Evolutionary conservation across 2,797 vertebrate genomes (phyloP), one percentile per base, ranked within the genome.

Genomic region (Sebastolobus altivelis): DNA sequence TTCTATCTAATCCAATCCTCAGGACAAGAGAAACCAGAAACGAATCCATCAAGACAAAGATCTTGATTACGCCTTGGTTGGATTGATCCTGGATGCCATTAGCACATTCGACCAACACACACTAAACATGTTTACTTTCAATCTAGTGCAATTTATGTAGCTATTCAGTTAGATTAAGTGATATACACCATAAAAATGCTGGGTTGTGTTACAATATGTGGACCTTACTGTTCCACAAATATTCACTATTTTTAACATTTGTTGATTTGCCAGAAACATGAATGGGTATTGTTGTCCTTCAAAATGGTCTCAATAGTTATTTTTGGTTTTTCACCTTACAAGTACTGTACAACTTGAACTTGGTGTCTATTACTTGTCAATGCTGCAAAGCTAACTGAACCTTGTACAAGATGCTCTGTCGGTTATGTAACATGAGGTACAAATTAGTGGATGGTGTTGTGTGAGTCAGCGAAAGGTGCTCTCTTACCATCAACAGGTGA

Each of bases 401-500:
- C 13, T 0, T 3, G n/a, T 31, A 73, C 65, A 31, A 16, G 16
- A 75, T 31, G 55, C 3, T 18, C 55, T 40, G 46, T 59, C 35
- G 6, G 49, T 88, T 72, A 66, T 22, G 16, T 56, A 71, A 88
- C 58, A 77, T 60, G 65, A 54, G 56, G 68, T n/a, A 87, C 75
- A 83, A 83, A 78, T 75, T 16, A 29, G 31, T 27, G 59, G 71
- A 65, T 86, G 38, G 3, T 52, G 78, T 81, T 75, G 83, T 81
- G 69, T 2, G 52, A 84, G 72, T 83, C 58, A 49, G 63, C 4
- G 7, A 83, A 76, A 84, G 66, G 84, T 75, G 77, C 83, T 85
- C 61, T 91, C 95, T 95, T 95, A 96, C 96, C 95, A 93, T 87
- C 81, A 80, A 90, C 92, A 89, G 91, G 92, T 88, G 93, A 90